Conservation (phyloP, 2,888 invertebrate genomes). For the Trypoxylon attenuatum region DNA sequence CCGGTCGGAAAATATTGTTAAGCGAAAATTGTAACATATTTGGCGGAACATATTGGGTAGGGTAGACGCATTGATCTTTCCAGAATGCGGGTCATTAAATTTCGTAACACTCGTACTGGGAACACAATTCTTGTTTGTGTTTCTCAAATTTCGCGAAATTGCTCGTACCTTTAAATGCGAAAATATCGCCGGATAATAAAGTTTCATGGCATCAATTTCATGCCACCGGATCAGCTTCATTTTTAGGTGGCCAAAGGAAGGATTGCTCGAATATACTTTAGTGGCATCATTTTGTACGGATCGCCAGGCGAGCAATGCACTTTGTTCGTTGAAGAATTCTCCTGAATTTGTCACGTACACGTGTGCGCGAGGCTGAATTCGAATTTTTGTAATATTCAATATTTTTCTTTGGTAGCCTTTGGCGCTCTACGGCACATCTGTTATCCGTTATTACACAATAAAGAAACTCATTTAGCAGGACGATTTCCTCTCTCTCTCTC, state of each 20-base stretch:
- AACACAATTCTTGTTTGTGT: not conserved
- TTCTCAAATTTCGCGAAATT: constrained; percentile 12
- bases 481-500: no score
- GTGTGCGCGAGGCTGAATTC: not conserved
- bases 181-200: constrained; percentile 24
- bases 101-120: not conserved
- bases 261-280: constrained; percentile 37
- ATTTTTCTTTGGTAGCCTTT: no score
- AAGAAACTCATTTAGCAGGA: no score
- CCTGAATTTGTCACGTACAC: constrained; percentile 22
- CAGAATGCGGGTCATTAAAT: not conserved
- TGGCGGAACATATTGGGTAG: no score
- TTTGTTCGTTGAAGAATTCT: constrained; percentile 24
- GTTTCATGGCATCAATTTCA: constrained; percentile 29
- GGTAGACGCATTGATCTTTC: no score
- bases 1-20: no score
- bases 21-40: no score
- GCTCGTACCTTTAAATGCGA: constrained; percentile 6
- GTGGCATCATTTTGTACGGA: constrained; percentile 23
- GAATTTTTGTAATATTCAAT: constrained; percentile 10
- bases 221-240: constrained; percentile 20
- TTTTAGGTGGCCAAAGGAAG: constrained; percentile 19
- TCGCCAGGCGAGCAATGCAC: constrained; percentile 4
- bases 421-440: no score
- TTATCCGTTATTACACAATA: no score